Base-by-base conservation (phyloP, 2,888 invertebrate species). In the Leptinotarsa tumamoca region DNA sequence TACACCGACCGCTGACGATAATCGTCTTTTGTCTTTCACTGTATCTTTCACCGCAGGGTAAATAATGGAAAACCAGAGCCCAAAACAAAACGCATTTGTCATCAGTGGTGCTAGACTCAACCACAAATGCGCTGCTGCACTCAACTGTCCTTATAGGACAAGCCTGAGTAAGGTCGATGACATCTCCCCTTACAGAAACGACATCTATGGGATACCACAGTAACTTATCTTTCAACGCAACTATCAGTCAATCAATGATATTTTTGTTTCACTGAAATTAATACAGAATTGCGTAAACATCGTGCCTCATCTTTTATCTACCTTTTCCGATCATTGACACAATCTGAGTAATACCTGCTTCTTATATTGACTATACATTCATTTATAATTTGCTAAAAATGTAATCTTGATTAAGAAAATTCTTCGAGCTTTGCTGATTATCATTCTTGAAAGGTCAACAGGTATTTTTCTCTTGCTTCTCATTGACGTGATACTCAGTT, bases 371-470 rank as follows among this genome's bases (percentile, higher is more conserved):
- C 27, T 58, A 21, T 67, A 43, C 43, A 67, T 67, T 63, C 58
- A 2, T 58, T 58, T 15, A 14, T 52, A 58, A 58, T 58, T 58
- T 61, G 61, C 58, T 58, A 18, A 54, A 21, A 69, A 14, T 23
- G 21, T 27, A 54, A 77, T 78, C 78, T 77, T 73, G 78, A 78
- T 80, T 71, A 78, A 76, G 77, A 75, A 74, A 80, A 71, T 73
- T 75, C 68, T 75, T 72, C 72, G 73, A 75, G 72, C 72, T 80
- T 54, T 63, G 54, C 68, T 78, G 73, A 71, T 77, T 75, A 77
- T 71, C 71, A n/a, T 54, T 43, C 63, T 66, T 58, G 58, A 78
- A 74, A 79, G 79, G 78, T 79, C 76, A 76, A 72, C 74, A 78
- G 74, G 68, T 56, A 71, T 49, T 43, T 66, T 33, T 70, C 7